Evolutionary conservation across 2,888 invertebrate species (phyloP).

Genomic region (Atrina japonica): DNA sequence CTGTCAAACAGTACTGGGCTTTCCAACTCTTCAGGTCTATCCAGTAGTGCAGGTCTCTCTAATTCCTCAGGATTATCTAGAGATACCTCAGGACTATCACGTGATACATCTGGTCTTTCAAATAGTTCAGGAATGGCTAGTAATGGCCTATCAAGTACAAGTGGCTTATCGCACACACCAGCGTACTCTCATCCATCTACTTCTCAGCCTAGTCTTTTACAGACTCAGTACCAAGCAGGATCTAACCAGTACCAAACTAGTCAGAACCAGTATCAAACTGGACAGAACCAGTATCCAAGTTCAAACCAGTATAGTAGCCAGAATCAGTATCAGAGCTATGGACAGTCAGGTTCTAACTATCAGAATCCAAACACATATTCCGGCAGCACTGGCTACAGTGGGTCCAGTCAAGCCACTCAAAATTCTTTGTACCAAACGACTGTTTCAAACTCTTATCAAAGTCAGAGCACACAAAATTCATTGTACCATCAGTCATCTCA

Average conservation of each 20-base stretch:
- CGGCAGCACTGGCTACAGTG: conserved; percentile 27
- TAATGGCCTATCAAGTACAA: conserved; percentile 27
- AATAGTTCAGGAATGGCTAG: not conserved
- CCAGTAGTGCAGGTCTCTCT: conserved; percentile 28
- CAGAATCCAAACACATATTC: conserved; percentile 65
- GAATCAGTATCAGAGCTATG: conserved; percentile 63
- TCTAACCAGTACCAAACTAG: conserved; percentile 61
- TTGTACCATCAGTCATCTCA: conserved; percentile 27
- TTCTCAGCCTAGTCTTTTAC: conserved; percentile 54
- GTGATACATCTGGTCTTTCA: conserved; percentile 31
- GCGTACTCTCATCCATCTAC: conserved; percentile 42
- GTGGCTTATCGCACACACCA: conserved; percentile 29
- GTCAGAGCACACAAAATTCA: conserved; percentile 24
- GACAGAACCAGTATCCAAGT: conserved; percentile 43
- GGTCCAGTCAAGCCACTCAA: conserved; percentile 57
- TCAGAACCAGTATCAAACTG: conserved; percentile 59
- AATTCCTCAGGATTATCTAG: conserved; percentile 30
- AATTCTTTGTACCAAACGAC: conserved; percentile 58
- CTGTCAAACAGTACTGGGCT: conserved; percentile 37
- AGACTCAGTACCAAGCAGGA: conserved; percentile 53
- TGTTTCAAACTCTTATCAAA: conserved; percentile 37
- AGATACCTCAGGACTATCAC: conserved; percentile 10
- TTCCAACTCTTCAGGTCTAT: conserved; percentile 25
- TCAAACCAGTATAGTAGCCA: conserved; percentile 48
- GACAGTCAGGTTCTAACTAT: conserved; percentile 70